phyloP scores from a whole-genome alignment of 2,797 vertebrate genomes.

The Triplophysa yarkandensis region DNA sequence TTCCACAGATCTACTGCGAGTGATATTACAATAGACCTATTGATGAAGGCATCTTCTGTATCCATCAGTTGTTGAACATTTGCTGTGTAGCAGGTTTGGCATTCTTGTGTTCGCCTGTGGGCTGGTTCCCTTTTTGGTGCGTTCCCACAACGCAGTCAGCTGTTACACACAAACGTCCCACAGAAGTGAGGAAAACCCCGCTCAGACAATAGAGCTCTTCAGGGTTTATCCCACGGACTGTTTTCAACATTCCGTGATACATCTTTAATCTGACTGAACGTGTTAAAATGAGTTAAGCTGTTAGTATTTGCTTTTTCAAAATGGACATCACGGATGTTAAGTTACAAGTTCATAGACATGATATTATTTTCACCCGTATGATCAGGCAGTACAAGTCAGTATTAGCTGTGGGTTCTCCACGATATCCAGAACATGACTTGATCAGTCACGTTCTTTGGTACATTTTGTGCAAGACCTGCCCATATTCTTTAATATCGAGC shows the following conservation, averaged over 20 bases:
- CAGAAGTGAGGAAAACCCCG: conserved; percentile 27
- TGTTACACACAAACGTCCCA: conserved; percentile 32
- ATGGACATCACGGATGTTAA: neutral
- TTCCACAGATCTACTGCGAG: conserved; percentile 1
- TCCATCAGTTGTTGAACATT: conserved; percentile 41
- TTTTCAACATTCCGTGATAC: neutral
- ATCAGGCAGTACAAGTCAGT: neutral
- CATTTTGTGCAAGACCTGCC: neutral
- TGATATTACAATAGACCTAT: conserved; percentile 3
- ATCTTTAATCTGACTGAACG: too few species aligned
- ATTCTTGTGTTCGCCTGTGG: conserved; percentile 16
- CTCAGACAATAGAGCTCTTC: neutral
- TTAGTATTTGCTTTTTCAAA: neutral
- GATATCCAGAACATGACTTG: neutral
- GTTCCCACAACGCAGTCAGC: conserved; percentile 14
- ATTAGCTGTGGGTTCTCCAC: neutral
- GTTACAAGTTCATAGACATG: neutral
- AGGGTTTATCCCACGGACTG: neutral
- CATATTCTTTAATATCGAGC: neutral
- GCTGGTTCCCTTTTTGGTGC: neutral
- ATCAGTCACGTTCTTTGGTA: neutral
- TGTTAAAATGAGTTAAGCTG: too few species aligned
- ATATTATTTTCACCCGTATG: neutral
- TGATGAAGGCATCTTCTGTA: conserved; percentile 1
- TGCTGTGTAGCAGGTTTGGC: conserved; percentile 19